A percentile compares a stretch with the other conserved stretches of the same genome.
Conservation (phyloP, 2,888 invertebrate species). For the Drosophila trichaetosa region DNA sequence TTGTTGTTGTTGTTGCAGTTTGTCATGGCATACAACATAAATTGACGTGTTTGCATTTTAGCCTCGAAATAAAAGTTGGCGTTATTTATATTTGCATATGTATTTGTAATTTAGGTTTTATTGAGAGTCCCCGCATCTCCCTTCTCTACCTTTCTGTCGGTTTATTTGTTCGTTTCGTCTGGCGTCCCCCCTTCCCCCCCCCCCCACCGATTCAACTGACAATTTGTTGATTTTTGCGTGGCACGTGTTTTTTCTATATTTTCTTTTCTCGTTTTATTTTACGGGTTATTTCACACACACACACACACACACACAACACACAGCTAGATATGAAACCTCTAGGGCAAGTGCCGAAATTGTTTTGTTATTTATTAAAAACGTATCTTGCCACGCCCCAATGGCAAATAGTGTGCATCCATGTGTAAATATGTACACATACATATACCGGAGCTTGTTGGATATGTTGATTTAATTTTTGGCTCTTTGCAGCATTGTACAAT, state of each 20-base stretch:
- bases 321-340: conserved; percentile 7
- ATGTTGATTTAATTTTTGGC: conserved; percentile 25
- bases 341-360: conserved; percentile 21
- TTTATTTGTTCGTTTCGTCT: conserved; percentile 11
- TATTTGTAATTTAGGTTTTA: conserved; percentile 71
- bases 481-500: conserved; percentile 9
- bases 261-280: conserved; percentile 32
- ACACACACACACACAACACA: not conserved
- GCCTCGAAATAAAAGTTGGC: conserved; percentile 44
- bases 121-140: conserved; percentile 43
- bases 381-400: conserved; percentile 22
- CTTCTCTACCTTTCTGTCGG: not conserved
- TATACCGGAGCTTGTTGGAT: conserved; percentile 12
- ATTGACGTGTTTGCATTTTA: conserved; percentile 70
- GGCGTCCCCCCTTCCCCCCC: not conserved
- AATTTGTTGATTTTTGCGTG: conserved; percentile 68
- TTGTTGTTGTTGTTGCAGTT: conserved; percentile 6
- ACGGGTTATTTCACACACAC: conserved; percentile 45
- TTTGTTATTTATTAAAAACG: conserved; percentile 40
- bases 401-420: conserved; percentile 17
- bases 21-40: conserved; percentile 39
- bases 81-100: conserved; percentile 55
- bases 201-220: conserved; percentile 20
- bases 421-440: conserved; percentile 1
- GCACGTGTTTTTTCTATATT: conserved; percentile 43